Base-by-base conservation (phyloP, 1,140 invertebrate species). In the Bombus confusus region DNA sequence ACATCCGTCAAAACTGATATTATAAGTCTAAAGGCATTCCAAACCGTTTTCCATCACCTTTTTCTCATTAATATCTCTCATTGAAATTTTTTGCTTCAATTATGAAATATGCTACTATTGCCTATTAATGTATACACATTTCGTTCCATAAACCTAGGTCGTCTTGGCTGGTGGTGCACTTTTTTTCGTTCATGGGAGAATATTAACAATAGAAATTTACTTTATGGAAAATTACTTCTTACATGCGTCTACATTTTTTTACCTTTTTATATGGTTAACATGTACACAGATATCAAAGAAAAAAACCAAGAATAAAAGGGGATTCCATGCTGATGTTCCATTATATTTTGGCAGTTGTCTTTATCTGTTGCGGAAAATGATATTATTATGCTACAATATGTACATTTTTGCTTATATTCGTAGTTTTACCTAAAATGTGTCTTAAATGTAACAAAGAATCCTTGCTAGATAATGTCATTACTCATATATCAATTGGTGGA, bases 91-190 rank as follows among this genome's bases (percentile, higher is more conserved):
- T 86, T 59, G 37, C 59, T 73, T 92, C 84, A 80, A 85, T 88
- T 88, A 91, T 83, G 89, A 91, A 91, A 91, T 87, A 85, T 82
- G 88, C 80, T 87, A 83, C 84, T 90, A 89, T 90, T 88, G 79
- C 81, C 84, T 91, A 87, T 86, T 87, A 86, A 87, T 86, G 86
- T 91, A 87, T 91, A 91, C 82, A 84, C 90, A 91, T 84, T 91
- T 88, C 89, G 79, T 90, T 89, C 79, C 88, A 87, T 93, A 93
- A 93, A 92, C 91, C 91, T 93, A 93, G 87, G 92, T 93, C 92
- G 92, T 86, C 87, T 90, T 91, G 93, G 93, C 92, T 93, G 93
- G 91, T 92, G 92, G 88, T 69, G 37, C 34, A 78, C 78, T 88
- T 76, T 15, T 34, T 77, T 69, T 85, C 84, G 41, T 47, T 85